Evolutionary conservation across 2,797 vertebrate species (phyloP).

Genomic region (Hapalemur alaotrensis): DNA sequence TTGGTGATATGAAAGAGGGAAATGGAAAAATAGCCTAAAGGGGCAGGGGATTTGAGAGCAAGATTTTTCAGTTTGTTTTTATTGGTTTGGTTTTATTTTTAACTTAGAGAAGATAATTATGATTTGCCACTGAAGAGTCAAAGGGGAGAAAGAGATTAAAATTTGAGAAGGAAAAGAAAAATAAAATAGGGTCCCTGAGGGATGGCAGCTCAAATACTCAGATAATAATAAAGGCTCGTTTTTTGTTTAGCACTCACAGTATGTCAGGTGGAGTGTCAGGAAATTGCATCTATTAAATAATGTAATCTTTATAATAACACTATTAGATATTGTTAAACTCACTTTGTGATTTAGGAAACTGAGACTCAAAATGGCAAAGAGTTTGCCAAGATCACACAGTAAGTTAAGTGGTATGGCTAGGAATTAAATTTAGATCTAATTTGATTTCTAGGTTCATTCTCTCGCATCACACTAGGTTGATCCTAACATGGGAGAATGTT

Average conservation of each 20-base stretch:
- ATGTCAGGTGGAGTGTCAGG: not conserved
- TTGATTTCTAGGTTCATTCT: not conserved
- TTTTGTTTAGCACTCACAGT: not conserved
- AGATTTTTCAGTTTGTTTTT: not conserved
- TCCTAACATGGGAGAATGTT: not conserved
- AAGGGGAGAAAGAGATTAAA: not conserved
- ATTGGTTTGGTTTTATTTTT: conserved; percentile 14
- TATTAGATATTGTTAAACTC: not conserved
- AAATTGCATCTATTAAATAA: not conserved
- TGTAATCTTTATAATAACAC: not conserved
- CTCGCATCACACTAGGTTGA: not conserved
- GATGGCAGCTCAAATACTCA: not conserved
- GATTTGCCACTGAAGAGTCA: not conserved
- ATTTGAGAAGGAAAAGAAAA: not conserved
- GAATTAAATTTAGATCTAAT: not conserved
- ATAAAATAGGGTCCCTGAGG: not conserved
- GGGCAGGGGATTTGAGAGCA: not conserved
- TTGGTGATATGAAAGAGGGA: not conserved
- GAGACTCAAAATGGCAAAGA: not conserved
- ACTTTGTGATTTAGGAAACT: not conserved
- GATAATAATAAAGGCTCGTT: not conserved
- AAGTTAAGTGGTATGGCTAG: not conserved
- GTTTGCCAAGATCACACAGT: not conserved
- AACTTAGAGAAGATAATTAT: not conserved
- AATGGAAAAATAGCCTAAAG: not conserved